Base-by-base conservation (phyloP, 2,113 vertebrate species). In the Protomyctophum bolini region DNA sequence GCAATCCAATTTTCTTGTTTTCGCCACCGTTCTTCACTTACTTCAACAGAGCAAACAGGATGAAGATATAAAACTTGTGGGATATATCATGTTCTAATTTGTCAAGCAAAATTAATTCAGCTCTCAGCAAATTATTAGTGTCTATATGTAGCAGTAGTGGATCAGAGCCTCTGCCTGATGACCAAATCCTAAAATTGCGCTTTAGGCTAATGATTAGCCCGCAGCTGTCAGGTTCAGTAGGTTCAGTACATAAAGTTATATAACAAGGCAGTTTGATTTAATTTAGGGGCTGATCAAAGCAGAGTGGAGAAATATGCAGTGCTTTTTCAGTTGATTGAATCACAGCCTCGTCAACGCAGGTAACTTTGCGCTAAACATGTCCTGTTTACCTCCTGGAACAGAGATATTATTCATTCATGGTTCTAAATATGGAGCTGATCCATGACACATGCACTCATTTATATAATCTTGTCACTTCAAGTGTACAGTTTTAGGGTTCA, bases 1-100 rank as follows among this genome's bases (percentile, higher is more conserved):
- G 72, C 46, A 72, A 73, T 68, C 63, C 68, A 73, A 21, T 77
- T 69, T 71, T 65, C 72, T 61, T 67, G 55, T 85, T 76, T 72
- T 15, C 48, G 68, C 50, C 58, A 69, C 64, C 45, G 57, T 10
- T 62, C 41, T 48, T 48, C 54, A 46, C 67, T 54, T 29, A 49
- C 8, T 47, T 47, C 41, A 14, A 50, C 21, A 10, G 73, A 10
- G 41, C 63, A 63, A 77, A 11, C 66, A 59, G 71, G 52, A 75
- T 3, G 6, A 70, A 58, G 55, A 41, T 6, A 41, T 6, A 10
- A 7, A 50, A 51, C 51, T n/a, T 72, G 15, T 66, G 60, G 15
- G 63, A 41, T 10, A 51, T 2, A 0, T 74, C 54, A 52, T 12
- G 28, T 6, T 2, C 6, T 10, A 52, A 28, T 46, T 63, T 46